Base-by-base conservation (phyloP, 2,113 vertebrate species). In the Proteles cristata region DNA sequence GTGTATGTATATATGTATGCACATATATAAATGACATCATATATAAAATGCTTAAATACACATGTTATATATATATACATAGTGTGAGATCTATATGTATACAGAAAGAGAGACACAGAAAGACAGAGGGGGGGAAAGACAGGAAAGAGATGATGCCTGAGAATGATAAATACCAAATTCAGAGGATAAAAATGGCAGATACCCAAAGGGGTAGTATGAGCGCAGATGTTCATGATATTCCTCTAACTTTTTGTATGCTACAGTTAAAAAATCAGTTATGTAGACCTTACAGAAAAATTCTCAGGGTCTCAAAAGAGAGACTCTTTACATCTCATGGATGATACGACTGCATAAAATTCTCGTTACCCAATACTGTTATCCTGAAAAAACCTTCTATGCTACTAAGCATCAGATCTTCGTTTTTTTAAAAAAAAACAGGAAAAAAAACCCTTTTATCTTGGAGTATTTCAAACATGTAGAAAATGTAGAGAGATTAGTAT, bases 11-110 rank as follows among this genome's bases (percentile, higher is more conserved):
- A 63, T 55, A 11, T 50, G 50, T 50, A 50, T 50, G 63, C 39
- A 81, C 33, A 58, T 58, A 55, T 68, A 31, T 76, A 77, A 26
- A 31, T 79, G 71, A 23, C 35, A 94, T 43, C 45, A 94, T n/a
- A 93, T 35, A 61, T 61, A 73, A 96, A 58, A 50, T 43, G 73
- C 87, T 48, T 19, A 80, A 69, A 94, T 58, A 86, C 61, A 94
- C 14, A 69, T 39, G 14, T 39, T 87, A 80, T 92, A 73, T 50
- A 48, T 11, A 50, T 39, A 89, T 39, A 61, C 35, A n/a, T 73
- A 39, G 33, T 95, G 31, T 68, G n/a, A 55, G 25, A 63, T 63
- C 31, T 35, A 73, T n/a, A 69, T 63, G 2, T 77, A 43, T 53
- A 58, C 21, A 63, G 11, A 66, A 5, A 81, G 11, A 66, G 9